Evolutionary conservation across 2,888 invertebrate species (phyloP), one percentile per base, ranked within the genome.

Genomic region (Brenthis hecate): DNA sequence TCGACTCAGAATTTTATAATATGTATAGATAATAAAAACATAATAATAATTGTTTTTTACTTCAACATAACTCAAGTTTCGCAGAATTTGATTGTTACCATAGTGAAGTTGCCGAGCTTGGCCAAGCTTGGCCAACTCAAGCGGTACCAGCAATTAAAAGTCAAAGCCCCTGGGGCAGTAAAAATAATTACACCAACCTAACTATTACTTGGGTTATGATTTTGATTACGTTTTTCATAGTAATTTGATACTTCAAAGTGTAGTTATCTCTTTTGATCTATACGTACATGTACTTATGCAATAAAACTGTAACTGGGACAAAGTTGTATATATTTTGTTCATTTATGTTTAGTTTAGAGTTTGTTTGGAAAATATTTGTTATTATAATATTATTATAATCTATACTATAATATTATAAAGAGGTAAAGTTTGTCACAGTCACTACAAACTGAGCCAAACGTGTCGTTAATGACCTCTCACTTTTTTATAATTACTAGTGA

Each of bases 101-200:
- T 1, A 16, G 14, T 53, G 51, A n/a, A 51, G 51, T 51, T 16
- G 16, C n/a, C 53, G 13, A 4, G n/a, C 16, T 32, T 72, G 51
- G 65, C 32, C 43, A 14, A 57, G 70, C 65, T 53, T 66, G 70
- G 68, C 57, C 61, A 72, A 84, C 86, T 86, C 84, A 86, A 82
- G 86, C 87, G 83, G 77, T 81, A 84, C 89, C 77, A 74, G 85
- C 81, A 79, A 85, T 83, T 87, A 86, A 77, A 80, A 81, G 85
- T 77, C 86, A 81, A 79, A 84, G 89, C 87, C 88, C 90, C 77
- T 80, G 82, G 82, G 80, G 84, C 83, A 84, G 82, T 85, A 75
- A 86, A 86, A 86, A 86, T 88, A 89, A 90, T 89, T 89, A 84
- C 82, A 61, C 47, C 61, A 43, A 67, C 32, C 56, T 48, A 56